These are phyloP conservation scores for Emesis russula DNA, from an alignment of 2,888 invertebrate genomes.

Conservation along the genomic window DNA sequence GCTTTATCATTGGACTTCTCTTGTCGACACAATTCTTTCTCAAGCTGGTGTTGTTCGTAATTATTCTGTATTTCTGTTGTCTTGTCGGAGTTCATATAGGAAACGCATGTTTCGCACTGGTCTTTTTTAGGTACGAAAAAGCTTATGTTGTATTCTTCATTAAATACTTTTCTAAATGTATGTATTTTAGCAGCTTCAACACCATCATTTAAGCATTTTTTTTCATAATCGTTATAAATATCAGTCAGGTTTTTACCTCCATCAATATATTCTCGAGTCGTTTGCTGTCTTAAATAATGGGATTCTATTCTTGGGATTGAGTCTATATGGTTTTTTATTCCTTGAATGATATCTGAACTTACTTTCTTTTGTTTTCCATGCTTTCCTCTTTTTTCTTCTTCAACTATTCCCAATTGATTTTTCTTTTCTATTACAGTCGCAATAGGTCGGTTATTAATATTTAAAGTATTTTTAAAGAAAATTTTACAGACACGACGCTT, in stretches of 20 bases:
- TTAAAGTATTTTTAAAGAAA: conserved; percentile 16
- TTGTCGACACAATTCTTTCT: too few species aligned
- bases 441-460: conserved; percentile 29
- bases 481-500: conserved; percentile 19
- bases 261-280: conserved; percentile 25
- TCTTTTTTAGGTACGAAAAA: not conserved
- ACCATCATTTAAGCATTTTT: conserved; percentile 14
- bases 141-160: not conserved
- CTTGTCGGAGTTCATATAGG: not conserved
- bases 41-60: too few species aligned
- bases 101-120: not conserved
- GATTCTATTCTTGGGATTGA: conserved; percentile 39
- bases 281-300: conserved; percentile 18
- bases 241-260: conserved; percentile 20
- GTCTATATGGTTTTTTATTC: conserved; percentile 40
- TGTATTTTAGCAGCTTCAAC: conserved; percentile 5
- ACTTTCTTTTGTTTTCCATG: conserved; percentile 49
- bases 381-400: conserved; percentile 51
- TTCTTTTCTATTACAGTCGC: conserved; percentile 49
- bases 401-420: conserved; percentile 14
- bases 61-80: not conserved
- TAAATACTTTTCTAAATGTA: not conserved
- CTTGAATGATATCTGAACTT: conserved; percentile 36
- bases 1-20: too few species aligned
- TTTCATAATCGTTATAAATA: conserved; percentile 18